Conservation (phyloP, 1,140 invertebrate genomes). For the Drosophila pachea region DNA sequence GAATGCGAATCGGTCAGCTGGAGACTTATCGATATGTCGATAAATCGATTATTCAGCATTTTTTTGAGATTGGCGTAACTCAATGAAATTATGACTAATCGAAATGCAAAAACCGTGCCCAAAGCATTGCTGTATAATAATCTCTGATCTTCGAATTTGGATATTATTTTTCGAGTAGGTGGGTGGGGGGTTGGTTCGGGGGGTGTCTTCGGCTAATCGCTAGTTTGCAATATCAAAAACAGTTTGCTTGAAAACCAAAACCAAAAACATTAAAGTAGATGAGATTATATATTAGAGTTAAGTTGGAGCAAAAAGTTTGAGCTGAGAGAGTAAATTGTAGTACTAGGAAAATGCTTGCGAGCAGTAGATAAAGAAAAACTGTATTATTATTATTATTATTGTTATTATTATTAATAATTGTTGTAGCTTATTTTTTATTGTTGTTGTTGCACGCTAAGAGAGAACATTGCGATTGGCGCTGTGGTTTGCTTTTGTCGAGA, state of each 20-base stretch:
- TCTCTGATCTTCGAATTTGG: constrained; percentile 19
- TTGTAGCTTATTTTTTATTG: constrained; percentile 20
- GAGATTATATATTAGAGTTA: constrained; percentile 1
- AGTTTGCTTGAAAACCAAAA: constrained; percentile 3
- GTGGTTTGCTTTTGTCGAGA: background rate
- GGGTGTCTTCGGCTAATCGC: constrained; percentile 23
- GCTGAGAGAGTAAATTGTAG: constrained; percentile 17
- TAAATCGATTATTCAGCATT: constrained; percentile 1
- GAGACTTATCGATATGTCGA: background rate
- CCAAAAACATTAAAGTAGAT: background rate
- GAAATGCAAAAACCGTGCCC: constrained; percentile 61
- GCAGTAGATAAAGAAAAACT: constrained; percentile 39
- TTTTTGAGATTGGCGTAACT: constrained; percentile 25
- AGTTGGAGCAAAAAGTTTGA: constrained; percentile 27
- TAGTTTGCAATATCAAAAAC: constrained; percentile 4
- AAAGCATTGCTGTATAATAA: constrained; percentile 49
- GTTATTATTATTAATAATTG: constrained; percentile 11
- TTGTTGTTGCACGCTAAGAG: constrained; percentile 58
- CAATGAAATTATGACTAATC: constrained; percentile 25
- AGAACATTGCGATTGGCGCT: constrained; percentile 52
- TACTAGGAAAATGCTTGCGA: constrained; percentile 35
- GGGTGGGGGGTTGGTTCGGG: too few relatives aligned
- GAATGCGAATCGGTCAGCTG: background rate
- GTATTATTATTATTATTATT: constrained; percentile 42
- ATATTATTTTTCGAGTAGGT: background rate